These are phyloP conservation scores for Bungarus multicinctus DNA, from an alignment of 2,113 vertebrate genomes.

Conservation along the genomic window DNA sequence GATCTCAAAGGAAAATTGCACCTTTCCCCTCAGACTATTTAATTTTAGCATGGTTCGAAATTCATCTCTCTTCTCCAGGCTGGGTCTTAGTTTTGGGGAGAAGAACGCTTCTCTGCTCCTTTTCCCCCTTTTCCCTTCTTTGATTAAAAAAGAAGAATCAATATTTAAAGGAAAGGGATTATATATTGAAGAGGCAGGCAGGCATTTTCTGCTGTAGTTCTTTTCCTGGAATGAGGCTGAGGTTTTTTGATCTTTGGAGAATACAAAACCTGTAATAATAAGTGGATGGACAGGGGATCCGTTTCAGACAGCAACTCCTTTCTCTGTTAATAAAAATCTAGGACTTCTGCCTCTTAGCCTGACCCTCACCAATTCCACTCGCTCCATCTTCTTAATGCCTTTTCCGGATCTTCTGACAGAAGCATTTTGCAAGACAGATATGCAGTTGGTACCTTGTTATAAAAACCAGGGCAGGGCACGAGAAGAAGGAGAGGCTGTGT, in stretches of 20 bases:
- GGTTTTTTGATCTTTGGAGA: not conserved
- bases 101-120: not conserved
- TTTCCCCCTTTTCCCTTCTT: not conserved
- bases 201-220: constrained; percentile 3
- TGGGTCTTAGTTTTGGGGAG: not conserved
- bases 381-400: not conserved
- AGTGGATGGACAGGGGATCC: not conserved
- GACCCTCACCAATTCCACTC: not conserved
- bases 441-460: not conserved
- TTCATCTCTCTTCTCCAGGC: not conserved
- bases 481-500: not conserved
- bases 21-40: not conserved
- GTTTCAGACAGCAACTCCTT: not conserved
- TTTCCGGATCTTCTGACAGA: constrained; percentile 8
- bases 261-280: not conserved
- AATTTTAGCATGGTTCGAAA: constrained; percentile 2
- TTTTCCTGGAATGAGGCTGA: not conserved
- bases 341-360: not conserved
- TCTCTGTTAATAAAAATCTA: accelerated
- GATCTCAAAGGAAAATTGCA: not conserved
- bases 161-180: not conserved
- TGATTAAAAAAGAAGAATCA: constrained; percentile 22
- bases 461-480: accelerated
- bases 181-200: not conserved
- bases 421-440: not conserved